Evolutionary conservation across 2,113 vertebrate genomes (phyloP).

Genomic region (Camelus bactrianus): DNA sequence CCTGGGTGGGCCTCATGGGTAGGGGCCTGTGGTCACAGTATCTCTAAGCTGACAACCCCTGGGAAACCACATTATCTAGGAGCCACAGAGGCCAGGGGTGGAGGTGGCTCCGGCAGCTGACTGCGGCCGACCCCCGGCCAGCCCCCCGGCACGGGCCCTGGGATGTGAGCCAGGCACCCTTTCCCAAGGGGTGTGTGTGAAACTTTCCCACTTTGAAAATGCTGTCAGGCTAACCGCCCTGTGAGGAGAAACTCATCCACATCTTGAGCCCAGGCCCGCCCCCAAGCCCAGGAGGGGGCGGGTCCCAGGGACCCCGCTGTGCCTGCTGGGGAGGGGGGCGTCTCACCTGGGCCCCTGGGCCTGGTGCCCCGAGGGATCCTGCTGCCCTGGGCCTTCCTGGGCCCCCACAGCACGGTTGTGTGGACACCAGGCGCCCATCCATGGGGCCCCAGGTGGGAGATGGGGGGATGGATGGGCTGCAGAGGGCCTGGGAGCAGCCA

Average conservation of each 20-base stretch:
- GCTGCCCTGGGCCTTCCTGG: accelerated
- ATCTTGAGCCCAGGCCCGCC: not conserved
- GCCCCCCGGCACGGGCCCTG: not conserved
- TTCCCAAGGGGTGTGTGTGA: not conserved
- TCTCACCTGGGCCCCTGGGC: not conserved
- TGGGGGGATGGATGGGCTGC: not conserved
- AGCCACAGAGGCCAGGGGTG: not conserved
- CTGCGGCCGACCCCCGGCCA: not conserved
- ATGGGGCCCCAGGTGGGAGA: not conserved
- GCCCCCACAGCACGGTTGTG: not conserved
- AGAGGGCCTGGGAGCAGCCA: not conserved
- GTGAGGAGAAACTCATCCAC: not conserved
- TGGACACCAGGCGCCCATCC: not conserved
- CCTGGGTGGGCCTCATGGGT: not conserved
- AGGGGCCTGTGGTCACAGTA: not conserved
- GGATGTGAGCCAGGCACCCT: accelerated
- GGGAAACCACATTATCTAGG: not conserved
- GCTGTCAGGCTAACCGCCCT: not conserved
- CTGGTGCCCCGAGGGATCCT: not conserved
- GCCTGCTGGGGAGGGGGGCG: not conserved
- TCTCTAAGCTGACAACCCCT: not conserved
- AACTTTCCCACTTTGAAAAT: not conserved
- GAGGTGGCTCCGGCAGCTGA: no score
- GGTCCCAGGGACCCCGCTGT: not conserved
- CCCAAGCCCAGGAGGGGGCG: no score